Evolutionary conservation across 2,888 invertebrate genomes (phyloP).

Genomic region (Pogonocherus hispidulus): DNA sequence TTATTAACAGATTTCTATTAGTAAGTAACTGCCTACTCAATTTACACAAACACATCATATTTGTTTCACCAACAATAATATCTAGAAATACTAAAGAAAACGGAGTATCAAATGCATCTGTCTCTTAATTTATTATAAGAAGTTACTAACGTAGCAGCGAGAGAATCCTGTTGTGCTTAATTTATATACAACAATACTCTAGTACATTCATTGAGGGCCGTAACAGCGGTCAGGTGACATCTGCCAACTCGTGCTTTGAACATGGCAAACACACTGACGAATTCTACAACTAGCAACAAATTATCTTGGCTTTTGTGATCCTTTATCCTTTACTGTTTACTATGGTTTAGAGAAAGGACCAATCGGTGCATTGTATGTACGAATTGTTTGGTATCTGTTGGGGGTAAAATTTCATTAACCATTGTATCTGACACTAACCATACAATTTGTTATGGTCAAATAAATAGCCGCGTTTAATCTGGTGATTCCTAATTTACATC

Average conservation of each 20-base stretch:
- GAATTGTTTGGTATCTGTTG: slow-evolving; percentile 40
- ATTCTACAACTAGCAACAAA: slow-evolving; percentile 30
- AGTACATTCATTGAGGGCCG: slow-evolving; percentile 5
- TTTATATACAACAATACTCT: slow-evolving; percentile 4
- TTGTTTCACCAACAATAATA: neutral
- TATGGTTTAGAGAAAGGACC: slow-evolving; percentile 30
- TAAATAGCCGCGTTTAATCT: slow-evolving; percentile 30
- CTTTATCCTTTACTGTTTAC: slow-evolving; percentile 27
- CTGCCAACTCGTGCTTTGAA: slow-evolving; percentile 31
- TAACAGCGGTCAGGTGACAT: slow-evolving; percentile 22
- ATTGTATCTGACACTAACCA: slow-evolving; percentile 38
- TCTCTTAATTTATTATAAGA: neutral
- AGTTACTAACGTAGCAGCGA: neutral
- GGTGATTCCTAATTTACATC: slow-evolving; percentile 25
- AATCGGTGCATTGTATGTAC: slow-evolving; percentile 39
- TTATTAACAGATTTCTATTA: too few relatives aligned
- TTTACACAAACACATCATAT: neutral
- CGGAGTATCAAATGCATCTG: neutral
- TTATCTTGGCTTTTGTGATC: slow-evolving; percentile 25
- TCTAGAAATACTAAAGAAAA: neutral
- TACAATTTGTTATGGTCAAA: slow-evolving; percentile 36
- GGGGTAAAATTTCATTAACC: slow-evolving; percentile 45
- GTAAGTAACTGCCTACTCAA: too few relatives aligned
- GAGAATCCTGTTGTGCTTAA: neutral
- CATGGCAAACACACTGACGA: slow-evolving; percentile 26